These are phyloP conservation scores for Phoxinus phoxinus DNA, from an alignment of 2,113 vertebrate species.

Conservation along the genomic window DNA sequence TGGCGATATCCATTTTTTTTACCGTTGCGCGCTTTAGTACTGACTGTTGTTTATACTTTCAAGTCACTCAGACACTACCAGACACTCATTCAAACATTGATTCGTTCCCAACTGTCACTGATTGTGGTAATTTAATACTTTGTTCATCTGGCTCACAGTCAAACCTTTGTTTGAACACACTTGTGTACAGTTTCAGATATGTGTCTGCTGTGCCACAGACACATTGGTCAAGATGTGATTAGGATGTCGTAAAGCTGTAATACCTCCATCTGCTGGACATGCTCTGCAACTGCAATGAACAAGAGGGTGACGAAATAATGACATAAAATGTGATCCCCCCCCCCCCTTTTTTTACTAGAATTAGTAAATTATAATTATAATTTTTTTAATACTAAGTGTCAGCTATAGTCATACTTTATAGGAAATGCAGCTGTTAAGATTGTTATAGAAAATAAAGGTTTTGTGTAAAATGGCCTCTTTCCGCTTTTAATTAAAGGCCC, in stretches of 20 bases:
- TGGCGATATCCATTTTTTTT: constrained; percentile 6
- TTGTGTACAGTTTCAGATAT: background rate
- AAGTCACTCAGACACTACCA: constrained; percentile 12
- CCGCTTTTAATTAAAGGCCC: background rate
- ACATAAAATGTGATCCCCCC: too few species aligned
- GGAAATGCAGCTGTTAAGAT: background rate
- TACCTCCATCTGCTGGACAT: constrained; percentile 1
- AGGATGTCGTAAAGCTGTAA: background rate
- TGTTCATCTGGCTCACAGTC: background rate
- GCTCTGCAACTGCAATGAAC: background rate
- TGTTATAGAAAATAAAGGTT: background rate
- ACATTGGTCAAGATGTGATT: constrained; percentile 1
- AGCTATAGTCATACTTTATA: background rate
- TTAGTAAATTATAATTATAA: background rate
- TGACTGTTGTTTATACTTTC: constrained; percentile 27
- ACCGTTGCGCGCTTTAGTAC: background rate
- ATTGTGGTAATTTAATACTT: constrained; percentile 32
- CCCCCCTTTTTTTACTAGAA: background rate
- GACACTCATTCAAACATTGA: constrained; percentile 10
- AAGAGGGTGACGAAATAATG: background rate
- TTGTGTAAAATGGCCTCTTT: background rate
- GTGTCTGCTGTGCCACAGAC: constrained; percentile 16
- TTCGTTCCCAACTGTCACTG: constrained; percentile 10
- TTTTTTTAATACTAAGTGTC: background rate
- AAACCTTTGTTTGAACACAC: constrained; percentile 17